Evolutionary conservation across 2,797 vertebrate species (phyloP).

Genomic region (Typhlichthys eigenmanni): DNA sequence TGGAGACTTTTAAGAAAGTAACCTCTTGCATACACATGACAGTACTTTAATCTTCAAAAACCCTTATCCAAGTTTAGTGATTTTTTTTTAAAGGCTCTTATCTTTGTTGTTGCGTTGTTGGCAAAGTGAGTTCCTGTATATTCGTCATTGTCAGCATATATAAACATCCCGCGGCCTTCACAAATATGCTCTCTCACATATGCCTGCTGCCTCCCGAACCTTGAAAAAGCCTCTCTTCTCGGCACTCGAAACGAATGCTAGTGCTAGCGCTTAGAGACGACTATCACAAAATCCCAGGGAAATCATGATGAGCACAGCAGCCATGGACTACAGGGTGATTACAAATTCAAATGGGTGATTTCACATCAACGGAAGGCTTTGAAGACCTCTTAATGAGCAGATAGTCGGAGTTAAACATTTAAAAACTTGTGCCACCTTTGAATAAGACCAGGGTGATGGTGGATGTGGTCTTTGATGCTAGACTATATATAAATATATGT

Average conservation of each 20-base stretch:
- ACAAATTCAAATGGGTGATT: slow-evolving; percentile 91
- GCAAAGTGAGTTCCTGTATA: slow-evolving; percentile 59
- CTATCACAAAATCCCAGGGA: slow-evolving; percentile 66
- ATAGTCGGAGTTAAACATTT: slow-evolving; percentile 84
- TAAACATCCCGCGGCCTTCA: slow-evolving; percentile 65
- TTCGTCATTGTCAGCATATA: slow-evolving; percentile 74
- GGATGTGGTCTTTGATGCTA: too few relatives aligned
- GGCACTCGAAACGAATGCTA: slow-evolving; percentile 61
- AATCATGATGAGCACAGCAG: slow-evolving; percentile 80
- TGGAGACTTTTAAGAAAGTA: slow-evolving; percentile 57
- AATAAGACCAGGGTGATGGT: neutral
- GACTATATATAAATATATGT: neutral
- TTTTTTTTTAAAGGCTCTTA: slow-evolving; percentile 51
- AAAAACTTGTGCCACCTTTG: slow-evolving; percentile 77
- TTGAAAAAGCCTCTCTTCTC: slow-evolving; percentile 47
- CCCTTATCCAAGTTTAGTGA: slow-evolving; percentile 48
- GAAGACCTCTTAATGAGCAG: slow-evolving; percentile 89
- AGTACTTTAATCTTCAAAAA: slow-evolving; percentile 68
- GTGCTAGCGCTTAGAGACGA: slow-evolving; percentile 80
- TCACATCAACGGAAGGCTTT: slow-evolving; percentile 88
- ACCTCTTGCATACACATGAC: slow-evolving; percentile 43
- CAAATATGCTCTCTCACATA: slow-evolving; percentile 38
- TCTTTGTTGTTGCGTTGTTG: slow-evolving; percentile 49
- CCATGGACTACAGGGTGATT: slow-evolving; percentile 79
- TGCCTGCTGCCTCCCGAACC: slow-evolving; percentile 51